Evolutionary conservation across 2,113 vertebrate species (phyloP).

Genomic region (Actenoides hombroni): DNA sequence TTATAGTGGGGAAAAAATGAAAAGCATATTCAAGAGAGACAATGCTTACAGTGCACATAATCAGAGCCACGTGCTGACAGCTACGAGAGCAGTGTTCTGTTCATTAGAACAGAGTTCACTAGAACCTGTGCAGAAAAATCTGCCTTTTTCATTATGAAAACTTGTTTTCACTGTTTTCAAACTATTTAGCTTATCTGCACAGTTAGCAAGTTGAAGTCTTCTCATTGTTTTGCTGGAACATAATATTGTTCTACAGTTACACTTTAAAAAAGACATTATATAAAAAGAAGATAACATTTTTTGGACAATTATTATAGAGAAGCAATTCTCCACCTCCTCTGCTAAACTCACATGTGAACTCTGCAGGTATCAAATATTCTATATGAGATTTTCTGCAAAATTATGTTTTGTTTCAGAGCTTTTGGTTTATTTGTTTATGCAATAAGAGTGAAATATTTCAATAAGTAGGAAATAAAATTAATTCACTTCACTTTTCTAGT

Average conservation of each 20-base stretch:
- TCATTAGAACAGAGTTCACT: background rate
- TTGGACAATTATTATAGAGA: background rate
- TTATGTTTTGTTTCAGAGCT: background rate
- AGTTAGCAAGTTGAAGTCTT: background rate
- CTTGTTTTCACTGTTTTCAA: background rate
- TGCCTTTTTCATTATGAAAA: background rate
- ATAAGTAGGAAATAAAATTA: background rate
- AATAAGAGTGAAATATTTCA: background rate
- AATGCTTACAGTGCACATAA: background rate
- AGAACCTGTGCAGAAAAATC: background rate
- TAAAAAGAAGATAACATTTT: background rate
- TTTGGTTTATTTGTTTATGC: background rate
- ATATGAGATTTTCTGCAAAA: background rate
- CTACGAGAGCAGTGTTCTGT: background rate
- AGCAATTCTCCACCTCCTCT: background rate
- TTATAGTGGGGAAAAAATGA: background rate
- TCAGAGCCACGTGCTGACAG: background rate
- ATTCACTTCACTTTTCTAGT: background rate
- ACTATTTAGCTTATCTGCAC: background rate
- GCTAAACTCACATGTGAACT: background rate
- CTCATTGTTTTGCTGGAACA: background rate
- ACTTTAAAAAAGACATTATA: rapidly evolving
- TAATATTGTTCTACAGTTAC: background rate
- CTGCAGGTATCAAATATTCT: background rate
- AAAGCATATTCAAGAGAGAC: background rate